Conservation (phyloP, 2,113 vertebrate species). For the Onychostoma macrolepis region DNA sequence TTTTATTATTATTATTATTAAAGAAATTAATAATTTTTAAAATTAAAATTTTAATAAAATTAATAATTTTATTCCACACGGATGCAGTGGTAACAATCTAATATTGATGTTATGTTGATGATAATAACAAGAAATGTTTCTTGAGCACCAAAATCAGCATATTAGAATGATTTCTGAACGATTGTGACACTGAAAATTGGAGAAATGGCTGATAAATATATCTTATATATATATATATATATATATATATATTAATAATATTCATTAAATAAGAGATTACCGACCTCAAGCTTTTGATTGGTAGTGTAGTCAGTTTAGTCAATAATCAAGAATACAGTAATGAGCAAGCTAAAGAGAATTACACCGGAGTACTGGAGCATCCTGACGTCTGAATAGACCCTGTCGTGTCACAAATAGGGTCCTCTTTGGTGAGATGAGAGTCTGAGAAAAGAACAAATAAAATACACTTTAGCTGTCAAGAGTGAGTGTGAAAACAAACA, state of each 20-base stretch:
- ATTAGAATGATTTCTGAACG: background rate
- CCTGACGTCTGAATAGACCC: constrained; percentile 51
- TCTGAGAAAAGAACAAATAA: background rate
- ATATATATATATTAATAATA: no score
- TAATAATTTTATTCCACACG: background rate
- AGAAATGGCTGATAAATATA: background rate
- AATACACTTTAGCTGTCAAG: background rate
- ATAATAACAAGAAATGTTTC: background rate
- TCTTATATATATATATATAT: no score
- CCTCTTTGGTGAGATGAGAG: constrained; percentile 30
- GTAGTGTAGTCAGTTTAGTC: background rate
- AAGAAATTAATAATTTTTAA: background rate
- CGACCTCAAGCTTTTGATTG: background rate
- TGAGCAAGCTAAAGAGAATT: background rate
- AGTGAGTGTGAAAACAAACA: background rate
- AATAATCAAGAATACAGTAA: background rate
- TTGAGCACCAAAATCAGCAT: background rate
- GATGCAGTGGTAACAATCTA: background rate
- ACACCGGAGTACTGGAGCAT: constrained; percentile 52
- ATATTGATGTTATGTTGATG: background rate
- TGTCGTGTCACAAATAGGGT: constrained; percentile 54
- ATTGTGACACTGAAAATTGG: background rate
- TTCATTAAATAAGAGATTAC: background rate
- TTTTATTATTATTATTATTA: background rate
- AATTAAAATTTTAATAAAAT: no score